Evolutionary conservation across 2,797 vertebrate genomes (phyloP), one percentile per base, ranked within the genome.

Genomic region (Scomberomorus guttatus): DNA sequence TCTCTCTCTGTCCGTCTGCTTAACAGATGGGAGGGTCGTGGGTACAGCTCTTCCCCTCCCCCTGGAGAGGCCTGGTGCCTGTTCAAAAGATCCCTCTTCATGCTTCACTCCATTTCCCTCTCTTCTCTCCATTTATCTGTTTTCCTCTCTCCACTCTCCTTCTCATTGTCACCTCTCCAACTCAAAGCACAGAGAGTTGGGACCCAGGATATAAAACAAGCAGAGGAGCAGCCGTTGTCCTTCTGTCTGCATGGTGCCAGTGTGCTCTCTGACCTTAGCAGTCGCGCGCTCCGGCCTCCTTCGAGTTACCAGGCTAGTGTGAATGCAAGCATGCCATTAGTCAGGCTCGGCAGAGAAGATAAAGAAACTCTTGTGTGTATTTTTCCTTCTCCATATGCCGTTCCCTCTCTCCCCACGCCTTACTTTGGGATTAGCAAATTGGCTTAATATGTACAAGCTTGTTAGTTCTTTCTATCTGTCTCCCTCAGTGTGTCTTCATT

Each of bases 11-110:
- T 92, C 92, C 88, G 93, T 93, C 91, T 94, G 94, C 89, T 95
- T 93, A 96, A 89, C 93, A 95, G 91, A 96, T 96, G 90, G 91
- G 91, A 95, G 95, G 93, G 92, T 95, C 88, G 85, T 87, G 89
- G 90, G 92, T 90, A 90, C 83, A 92, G 87, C 93, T 90, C 93
- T 90, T 89, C 88, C 91, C 88, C 94, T 94, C 88, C 88, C 87
- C 92, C 90, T 86, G 86, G 93, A 95, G 89, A 96, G 94, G 90
- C 90, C 83, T 93, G 85, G 91, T 93, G 92, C 93, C 93, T 94
- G 94, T 94, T 95, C 95, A 88, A 88, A 92, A 86, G 87, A 92
- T 95, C 82, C 83, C 83, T 86, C 87, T 90, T 95, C 93, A 90
- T 93, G 91, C 91, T 89, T 90, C 89, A 89, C 80, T 89, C 82